Percentiles rank a stretch among this genome's conserved stretches.
Conservation (phyloP, 2,113 vertebrate species). For the Chitala chitala region DNA sequence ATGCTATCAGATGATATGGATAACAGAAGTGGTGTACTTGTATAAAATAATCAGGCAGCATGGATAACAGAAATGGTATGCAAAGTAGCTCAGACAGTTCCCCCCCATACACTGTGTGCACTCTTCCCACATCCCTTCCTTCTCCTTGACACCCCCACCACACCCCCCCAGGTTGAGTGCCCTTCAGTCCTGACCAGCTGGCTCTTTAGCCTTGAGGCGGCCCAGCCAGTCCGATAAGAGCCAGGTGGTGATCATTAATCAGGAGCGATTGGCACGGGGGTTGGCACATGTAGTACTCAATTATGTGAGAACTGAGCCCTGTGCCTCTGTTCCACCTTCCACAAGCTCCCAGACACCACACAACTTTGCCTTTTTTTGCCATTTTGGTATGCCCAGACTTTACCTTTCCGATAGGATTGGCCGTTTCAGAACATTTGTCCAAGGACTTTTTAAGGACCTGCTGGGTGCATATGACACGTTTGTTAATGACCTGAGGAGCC, state of each 20-base stretch:
- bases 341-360: background rate
- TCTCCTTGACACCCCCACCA: background rate
- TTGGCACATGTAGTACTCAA: background rate
- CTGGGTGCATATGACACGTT: conserved; percentile 22
- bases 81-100: background rate
- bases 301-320: background rate
- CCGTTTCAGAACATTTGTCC: conserved; percentile 39
- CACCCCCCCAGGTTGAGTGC: background rate
- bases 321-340: background rate
- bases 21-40: no score
- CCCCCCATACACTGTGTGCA: background rate
- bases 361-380: conserved; percentile 21
- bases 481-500: conserved; percentile 45
- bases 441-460: conserved; percentile 44
- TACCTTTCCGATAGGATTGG: conserved; percentile 33
- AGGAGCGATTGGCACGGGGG: conserved; percentile 12
- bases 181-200: background rate
- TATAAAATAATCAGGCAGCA: no score
- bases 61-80: no score
- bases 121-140: background rate
- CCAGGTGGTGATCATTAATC: conserved; percentile 11
- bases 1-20: no score
- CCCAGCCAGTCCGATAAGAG: background rate
- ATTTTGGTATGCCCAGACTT: conserved; percentile 29
- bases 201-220: conserved; percentile 3